Conservation (phyloP, 30 jellyfish, hydroid and myxozoan genomes). For the Aurelia aurita region DNA sequence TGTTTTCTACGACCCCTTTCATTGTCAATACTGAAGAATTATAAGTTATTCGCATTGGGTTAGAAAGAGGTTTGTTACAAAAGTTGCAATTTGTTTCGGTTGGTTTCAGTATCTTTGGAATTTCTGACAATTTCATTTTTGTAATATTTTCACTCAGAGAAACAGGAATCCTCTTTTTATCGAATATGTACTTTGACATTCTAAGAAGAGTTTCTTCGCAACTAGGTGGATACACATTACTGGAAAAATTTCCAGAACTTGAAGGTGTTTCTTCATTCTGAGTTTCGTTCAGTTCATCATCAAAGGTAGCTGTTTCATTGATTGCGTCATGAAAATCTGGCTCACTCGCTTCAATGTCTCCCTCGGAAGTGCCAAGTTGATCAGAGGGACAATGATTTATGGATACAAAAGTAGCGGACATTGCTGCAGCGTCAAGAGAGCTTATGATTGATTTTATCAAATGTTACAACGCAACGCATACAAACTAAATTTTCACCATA, state of each 20-base stretch:
- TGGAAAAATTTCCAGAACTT: not conserved
- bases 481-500: not conserved
- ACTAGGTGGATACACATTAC: constrained; percentile 7
- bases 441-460: constrained; percentile 5
- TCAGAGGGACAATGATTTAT: constrained; percentile 42
- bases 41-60: constrained; percentile 4
- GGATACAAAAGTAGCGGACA: constrained; percentile 18
- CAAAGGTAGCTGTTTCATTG: not conserved
- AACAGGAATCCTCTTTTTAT: constrained; percentile 12
- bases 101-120: constrained; percentile 18
- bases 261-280: not conserved
- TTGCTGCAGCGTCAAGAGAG: constrained; percentile 33
- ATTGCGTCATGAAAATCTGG: not conserved
- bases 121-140: not conserved
- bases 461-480: constrained; percentile 17
- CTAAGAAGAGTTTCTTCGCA: not conserved
- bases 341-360: too few relatives aligned
- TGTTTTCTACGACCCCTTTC: constrained; percentile 19
- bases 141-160: not conserved
- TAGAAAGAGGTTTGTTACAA: constrained; percentile 4
- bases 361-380: constrained; percentile 7
- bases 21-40: constrained; percentile 19
- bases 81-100: constrained; percentile 11
- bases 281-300: not conserved
- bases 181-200: constrained; percentile 25